phyloP scores from a whole-genome alignment of 2,113 vertebrate species.

The Hemiprocne comata region DNA sequence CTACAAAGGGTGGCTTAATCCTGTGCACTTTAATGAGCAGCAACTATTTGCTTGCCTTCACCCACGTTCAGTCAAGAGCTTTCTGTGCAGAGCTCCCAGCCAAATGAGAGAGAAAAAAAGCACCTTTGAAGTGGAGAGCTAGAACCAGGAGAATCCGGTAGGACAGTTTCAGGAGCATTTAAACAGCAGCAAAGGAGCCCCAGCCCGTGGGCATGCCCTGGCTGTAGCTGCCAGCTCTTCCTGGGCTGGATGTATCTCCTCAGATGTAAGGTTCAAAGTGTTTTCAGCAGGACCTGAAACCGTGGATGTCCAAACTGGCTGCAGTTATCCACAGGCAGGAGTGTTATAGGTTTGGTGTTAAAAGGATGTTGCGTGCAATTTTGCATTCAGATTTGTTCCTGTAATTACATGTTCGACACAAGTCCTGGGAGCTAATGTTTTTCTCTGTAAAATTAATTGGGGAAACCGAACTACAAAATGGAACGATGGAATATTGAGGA shows the following conservation, averaged over 20 bases:
- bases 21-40: slow-evolving; percentile 14
- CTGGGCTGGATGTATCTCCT: not conserved
- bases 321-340: not conserved
- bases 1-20: not conserved
- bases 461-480: not conserved
- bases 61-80: not conserved
- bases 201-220: not conserved
- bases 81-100: not conserved
- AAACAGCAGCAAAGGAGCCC: not conserved
- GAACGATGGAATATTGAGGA: not conserved
- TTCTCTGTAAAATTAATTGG: not conserved
- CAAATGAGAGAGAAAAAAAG: not conserved
- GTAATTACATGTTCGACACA: not conserved
- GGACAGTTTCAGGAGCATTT: slow-evolving; percentile 30
- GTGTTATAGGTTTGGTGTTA: not conserved
- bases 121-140: slow-evolving; percentile 35
- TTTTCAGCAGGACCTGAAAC: not conserved
- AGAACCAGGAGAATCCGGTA: slow-evolving; percentile 4
- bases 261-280: not conserved
- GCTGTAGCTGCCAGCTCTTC: not conserved
- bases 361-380: not conserved
- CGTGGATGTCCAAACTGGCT: not conserved
- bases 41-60: not conserved
- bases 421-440: not conserved
- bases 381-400: not conserved